phyloP scores from a whole-genome alignment of 2,113 vertebrate species.

The Turnix velox region DNA sequence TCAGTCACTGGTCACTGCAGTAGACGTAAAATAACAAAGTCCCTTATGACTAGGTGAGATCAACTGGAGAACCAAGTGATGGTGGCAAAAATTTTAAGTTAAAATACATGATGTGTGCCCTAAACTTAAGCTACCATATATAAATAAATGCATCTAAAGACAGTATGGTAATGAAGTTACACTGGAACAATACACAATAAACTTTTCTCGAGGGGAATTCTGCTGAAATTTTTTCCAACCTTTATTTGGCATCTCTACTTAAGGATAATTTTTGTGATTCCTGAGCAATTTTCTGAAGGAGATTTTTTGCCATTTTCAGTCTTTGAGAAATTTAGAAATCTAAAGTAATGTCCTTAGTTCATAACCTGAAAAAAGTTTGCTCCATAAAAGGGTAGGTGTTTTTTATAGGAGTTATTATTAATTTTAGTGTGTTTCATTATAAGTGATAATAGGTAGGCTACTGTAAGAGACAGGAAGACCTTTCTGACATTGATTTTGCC shows the following conservation, averaged over 20 bases:
- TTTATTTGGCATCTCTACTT: not conserved
- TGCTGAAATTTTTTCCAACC: not conserved
- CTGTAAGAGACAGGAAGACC: slow-evolving; percentile 45
- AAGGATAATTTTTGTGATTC: not conserved
- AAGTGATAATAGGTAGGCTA: not conserved
- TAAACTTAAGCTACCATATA: not conserved
- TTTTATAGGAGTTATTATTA: slow-evolving; percentile 31
- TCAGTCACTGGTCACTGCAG: not conserved
- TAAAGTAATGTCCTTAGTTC: not conserved
- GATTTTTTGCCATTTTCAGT: not conserved
- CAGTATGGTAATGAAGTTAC: not conserved
- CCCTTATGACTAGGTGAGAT: not conserved
- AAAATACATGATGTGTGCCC: not conserved
- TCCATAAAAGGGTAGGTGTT: not conserved
- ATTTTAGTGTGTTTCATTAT: slow-evolving; percentile 29
- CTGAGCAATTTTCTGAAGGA: not conserved
- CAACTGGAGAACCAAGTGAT: not conserved
- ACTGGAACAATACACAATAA: not conserved
- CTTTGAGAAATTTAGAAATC: slow-evolving; percentile 17
- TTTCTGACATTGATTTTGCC: slow-evolving; percentile 67
- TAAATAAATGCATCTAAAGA: not conserved
- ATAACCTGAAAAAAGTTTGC: not conserved
- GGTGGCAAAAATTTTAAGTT: not conserved
- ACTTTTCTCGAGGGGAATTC: not conserved
- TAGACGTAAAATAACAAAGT: not conserved